Base-by-base conservation (phyloP, 1,140 invertebrate species). In the Geopemphigus sp. region DNA sequence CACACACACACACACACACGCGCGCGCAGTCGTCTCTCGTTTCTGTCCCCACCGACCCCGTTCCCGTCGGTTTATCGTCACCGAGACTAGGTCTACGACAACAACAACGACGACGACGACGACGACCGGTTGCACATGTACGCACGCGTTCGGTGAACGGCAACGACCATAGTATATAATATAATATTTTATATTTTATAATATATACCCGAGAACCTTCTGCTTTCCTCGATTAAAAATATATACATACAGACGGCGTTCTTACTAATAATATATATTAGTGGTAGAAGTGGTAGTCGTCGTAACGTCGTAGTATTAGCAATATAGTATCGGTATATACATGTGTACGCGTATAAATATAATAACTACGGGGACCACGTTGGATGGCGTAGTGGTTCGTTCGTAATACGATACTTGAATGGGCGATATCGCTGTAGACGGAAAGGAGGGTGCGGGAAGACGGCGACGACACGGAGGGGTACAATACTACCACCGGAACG, bases 331-430 rank as follows among this genome's bases (percentile, higher is more conserved):
- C 17, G 19, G 19, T 4, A 39, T 39, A 39, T 39, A 39, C 8
- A 39, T 39, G 39, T 47, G 10, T 68, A 24, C 6, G 5, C 12
- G 63, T 47, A 57, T 8, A 8, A 24, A 10, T 24, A 57, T 8
- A 12, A 12, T 50, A 39, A 66, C 19, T 45, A 12, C 63, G 63
- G 32, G 19, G 32, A 45, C 63, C 32, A 32, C 63, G 32, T 22
- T 66, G 32, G 63, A 19, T 66, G 29, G 29, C 47, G 47, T 39
- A 39, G 47, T 50, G 47, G 47, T 14, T 39, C 10, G 47, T 50
- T 50, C 47, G 68, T 72, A 72, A 72, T 47, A 22, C 47, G 68
- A 72, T 72, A 72, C 68, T 72, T 54, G 68, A 72, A 72, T 72
- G 47, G 68, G 68, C 19, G 68, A 72, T 72, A 72, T 32, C 24